Evolutionary conservation across 2,797 vertebrate genomes (phyloP).

Genomic region (Epinephelus coioides): DNA sequence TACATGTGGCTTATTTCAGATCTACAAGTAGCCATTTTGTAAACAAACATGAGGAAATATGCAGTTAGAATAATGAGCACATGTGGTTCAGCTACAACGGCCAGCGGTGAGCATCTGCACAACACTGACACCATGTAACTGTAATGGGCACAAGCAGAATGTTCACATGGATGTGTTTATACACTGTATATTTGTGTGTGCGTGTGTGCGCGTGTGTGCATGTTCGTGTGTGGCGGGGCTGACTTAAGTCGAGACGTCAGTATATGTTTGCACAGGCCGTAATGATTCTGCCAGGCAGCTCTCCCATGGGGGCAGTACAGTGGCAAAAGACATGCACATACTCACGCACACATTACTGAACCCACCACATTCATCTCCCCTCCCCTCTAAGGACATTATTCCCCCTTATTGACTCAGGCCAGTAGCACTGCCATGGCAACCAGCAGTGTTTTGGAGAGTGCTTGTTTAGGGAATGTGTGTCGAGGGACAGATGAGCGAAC

Average conservation of each 20-base stretch:
- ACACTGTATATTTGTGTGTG: not conserved
- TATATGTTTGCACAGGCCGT: constrained; percentile 57
- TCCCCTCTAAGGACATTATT: constrained; percentile 60
- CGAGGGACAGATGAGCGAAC: constrained; percentile 72
- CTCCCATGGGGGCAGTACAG: constrained; percentile 54
- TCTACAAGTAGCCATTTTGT: constrained; percentile 43
- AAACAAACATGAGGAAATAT: constrained; percentile 65
- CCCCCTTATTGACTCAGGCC: constrained; percentile 72
- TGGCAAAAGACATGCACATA: constrained; percentile 41
- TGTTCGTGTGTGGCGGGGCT: constrained; percentile 44
- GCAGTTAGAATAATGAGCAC: constrained; percentile 58
- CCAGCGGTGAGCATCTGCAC: constrained; percentile 49
- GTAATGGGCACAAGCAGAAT: constrained; percentile 14
- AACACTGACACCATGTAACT: constrained; percentile 29
- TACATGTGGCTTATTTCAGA: constrained; percentile 53
- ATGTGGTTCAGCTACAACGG: constrained; percentile 34
- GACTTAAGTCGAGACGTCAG: constrained; percentile 49
- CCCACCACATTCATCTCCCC: constrained; percentile 39
- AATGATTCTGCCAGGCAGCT: constrained; percentile 68
- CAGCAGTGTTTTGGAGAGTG: constrained; percentile 77
- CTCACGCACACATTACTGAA: constrained; percentile 15
- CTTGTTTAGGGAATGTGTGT: constrained; percentile 78
- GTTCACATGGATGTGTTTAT: constrained; percentile 17
- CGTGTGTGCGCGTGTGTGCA: constrained; percentile 1
- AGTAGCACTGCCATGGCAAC: constrained; percentile 79